A percentile compares a stretch with the other conserved stretches of the same genome.
Conservation (phyloP, 2,888 invertebrate genomes). For the Stegophylla sp. region DNA sequence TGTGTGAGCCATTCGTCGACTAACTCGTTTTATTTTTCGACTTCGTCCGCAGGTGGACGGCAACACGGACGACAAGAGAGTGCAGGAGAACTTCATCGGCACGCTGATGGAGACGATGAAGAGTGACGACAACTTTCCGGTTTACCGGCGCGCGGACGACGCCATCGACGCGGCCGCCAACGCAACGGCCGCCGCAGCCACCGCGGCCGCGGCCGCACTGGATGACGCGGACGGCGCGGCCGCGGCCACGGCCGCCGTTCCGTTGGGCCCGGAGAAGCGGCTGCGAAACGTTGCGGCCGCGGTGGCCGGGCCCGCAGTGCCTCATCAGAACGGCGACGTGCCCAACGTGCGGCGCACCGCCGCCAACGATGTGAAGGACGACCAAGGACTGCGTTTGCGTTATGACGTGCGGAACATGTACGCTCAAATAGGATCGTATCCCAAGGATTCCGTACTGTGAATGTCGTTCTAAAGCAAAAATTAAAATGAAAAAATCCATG, state of each 20-base stretch:
- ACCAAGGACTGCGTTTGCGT: slow-evolving; percentile 32
- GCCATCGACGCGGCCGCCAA: neutral
- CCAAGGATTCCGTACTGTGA: slow-evolving; percentile 56
- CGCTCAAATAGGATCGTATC: slow-evolving; percentile 66
- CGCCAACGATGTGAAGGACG: neutral
- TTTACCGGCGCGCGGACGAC: neutral
- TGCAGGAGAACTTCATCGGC: slow-evolving; percentile 78
- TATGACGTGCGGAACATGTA: slow-evolving; percentile 65
- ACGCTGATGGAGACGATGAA: slow-evolving; percentile 73
- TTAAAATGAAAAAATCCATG: too few relatives aligned
- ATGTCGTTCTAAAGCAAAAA: too few relatives aligned
- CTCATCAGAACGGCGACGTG: slow-evolving; percentile 27
- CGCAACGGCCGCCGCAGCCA: too few relatives aligned
- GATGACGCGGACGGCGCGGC: neutral
- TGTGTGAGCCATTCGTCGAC: too few relatives aligned
- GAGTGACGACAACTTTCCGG: slow-evolving; percentile 6
- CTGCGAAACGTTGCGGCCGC: neutral
- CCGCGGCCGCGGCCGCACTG: neutral
- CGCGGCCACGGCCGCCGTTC: neutral
- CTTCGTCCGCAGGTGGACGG: slow-evolving; percentile 75
- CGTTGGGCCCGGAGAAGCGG: neutral
- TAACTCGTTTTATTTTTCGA: too few relatives aligned
- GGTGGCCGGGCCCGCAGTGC: neutral
- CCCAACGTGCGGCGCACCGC: neutral
- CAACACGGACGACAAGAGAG: slow-evolving; percentile 80